Base-by-base conservation (phyloP, 2,888 invertebrate genomes). In the Chaitophorus viminalis region DNA sequence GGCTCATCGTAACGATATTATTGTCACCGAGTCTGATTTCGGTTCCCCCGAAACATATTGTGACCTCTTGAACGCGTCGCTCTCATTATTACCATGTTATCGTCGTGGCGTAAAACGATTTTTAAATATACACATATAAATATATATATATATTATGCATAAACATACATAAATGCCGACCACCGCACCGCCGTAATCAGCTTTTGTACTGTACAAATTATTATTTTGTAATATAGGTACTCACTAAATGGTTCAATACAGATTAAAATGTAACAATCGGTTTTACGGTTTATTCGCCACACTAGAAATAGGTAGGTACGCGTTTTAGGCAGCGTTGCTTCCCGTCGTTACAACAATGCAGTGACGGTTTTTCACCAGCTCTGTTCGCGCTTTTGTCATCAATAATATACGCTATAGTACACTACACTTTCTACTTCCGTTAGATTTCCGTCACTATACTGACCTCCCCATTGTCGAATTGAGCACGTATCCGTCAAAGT, bases 401-500 rank as follows among this genome's bases (percentile, higher is more conserved):
- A 21, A 36, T 14, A 36, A 9, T 36, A 25, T 36, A 36, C 14
- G 17, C 70, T 29, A 31, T 18, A 68, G 68, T 81, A 36, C 14
- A 31, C 70, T 29, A 31, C n/a, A 68, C 81, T 81, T 81, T 81
- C 81, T 81, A 81, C 68, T 68, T 81, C 81, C 81, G 81, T 81
- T 81, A 39, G 39, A 68, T 81, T 68, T 81, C 68, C 81, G 81
- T 46, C 46, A 14, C 14, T 46, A 36, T n/a, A 31, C 33, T 33
- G 31, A 74, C 74, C 74, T 74, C 31, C 72, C 72, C n/a, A n/a
- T 21, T 5, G 72, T 31, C 72, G 72, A 33, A 31, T 72, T 17
- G 72, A 11, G 72, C 72, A 36, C 74, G 74, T 74, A 36, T 31
- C n/a, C n/a, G 25, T 70, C 3, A n/a, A n/a, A n/a, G n/a, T 11